A percentile compares a stretch with the other conserved stretches of the same genome.
These are phyloP conservation scores for Platyrinchus mystaceus DNA, from an alignment of 2,797 vertebrate species.

Conservation along the genomic window DNA sequence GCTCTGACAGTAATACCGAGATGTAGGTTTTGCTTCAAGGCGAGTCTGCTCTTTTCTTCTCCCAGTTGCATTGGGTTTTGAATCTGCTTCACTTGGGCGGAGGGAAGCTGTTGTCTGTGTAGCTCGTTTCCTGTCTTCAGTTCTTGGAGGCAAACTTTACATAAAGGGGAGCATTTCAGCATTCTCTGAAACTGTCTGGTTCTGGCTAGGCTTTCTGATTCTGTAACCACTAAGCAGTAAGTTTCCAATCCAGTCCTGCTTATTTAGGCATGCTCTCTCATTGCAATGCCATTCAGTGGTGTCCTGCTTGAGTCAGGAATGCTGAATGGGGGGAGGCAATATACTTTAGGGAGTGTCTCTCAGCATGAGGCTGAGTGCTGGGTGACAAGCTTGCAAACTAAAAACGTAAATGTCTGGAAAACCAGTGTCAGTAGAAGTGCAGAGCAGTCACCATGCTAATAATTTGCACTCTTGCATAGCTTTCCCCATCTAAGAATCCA, in stretches of 20 bases:
- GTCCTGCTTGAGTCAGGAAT: slow-evolving; percentile 57
- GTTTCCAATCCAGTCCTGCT: slow-evolving; percentile 58
- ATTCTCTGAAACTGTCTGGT: slow-evolving; percentile 44
- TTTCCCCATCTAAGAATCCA: neutral
- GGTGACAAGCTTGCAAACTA: slow-evolving; percentile 21
- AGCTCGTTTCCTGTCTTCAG: slow-evolving; percentile 53
- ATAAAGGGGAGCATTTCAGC: slow-evolving; percentile 43
- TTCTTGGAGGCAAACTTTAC: slow-evolving; percentile 48
- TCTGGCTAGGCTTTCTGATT: slow-evolving; percentile 59
- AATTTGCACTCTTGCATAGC: slow-evolving; percentile 10
- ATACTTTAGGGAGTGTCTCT: slow-evolving; percentile 57
- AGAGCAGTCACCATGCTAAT: neutral
- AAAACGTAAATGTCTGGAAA: slow-evolving; percentile 45
- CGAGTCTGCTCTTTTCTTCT: neutral
- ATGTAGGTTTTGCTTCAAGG: neutral
- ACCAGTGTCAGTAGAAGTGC: slow-evolving; percentile 16
- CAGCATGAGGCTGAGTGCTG: slow-evolving; percentile 14
- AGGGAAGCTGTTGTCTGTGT: slow-evolving; percentile 37
- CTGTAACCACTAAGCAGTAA: slow-evolving; percentile 55
- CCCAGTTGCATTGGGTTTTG: neutral
- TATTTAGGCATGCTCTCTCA: slow-evolving; percentile 59
- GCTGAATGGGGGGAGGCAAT: slow-evolving; percentile 40
- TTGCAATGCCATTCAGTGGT: slow-evolving; percentile 22
- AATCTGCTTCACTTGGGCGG: slow-evolving; percentile 16
- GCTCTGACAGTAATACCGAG: neutral